Conservation (phyloP, 1,140 invertebrate species). For the Drosophila ficusphila region DNA sequence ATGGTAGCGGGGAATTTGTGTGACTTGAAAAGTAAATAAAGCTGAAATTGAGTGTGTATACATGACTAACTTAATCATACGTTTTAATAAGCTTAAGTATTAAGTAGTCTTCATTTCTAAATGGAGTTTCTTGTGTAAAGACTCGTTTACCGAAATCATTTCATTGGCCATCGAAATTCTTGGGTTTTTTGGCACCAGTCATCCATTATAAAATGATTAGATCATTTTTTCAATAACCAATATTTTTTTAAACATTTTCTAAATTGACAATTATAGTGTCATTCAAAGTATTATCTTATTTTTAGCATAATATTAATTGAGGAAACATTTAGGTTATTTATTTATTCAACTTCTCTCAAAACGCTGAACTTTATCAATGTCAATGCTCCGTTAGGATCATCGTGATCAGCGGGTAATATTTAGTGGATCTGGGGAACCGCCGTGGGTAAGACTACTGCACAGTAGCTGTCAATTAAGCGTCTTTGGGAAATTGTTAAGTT, state of each 20-base stretch:
- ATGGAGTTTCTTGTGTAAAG: background rate
- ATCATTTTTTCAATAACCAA: too few species aligned
- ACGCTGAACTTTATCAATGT: constrained; percentile 30
- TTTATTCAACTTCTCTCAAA: background rate
- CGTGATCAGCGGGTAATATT: constrained; percentile 19
- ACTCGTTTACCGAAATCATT: constrained; percentile 3
- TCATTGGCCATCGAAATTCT: background rate
- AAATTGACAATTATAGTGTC: too few species aligned
- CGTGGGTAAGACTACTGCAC: constrained; percentile 46
- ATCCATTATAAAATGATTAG: too few species aligned
- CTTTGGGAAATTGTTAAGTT: constrained; percentile 76
- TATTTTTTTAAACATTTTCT: too few species aligned
- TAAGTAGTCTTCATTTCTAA: background rate
- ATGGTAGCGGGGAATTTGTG: background rate
- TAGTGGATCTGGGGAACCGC: constrained; percentile 34
- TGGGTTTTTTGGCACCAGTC: background rate
- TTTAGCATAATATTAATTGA: background rate
- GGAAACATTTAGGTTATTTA: too few species aligned
- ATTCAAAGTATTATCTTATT: too few species aligned
- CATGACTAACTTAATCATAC: background rate
- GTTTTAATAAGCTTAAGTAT: background rate
- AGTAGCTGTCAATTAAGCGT: constrained; percentile 79
- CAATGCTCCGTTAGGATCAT: constrained; percentile 24
- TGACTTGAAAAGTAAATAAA: background rate
- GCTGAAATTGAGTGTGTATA: background rate